Evolutionary conservation across 2,113 vertebrate species (phyloP), one percentile per base, ranked within the genome.

Genomic region (Phyllostomus discolor): DNA sequence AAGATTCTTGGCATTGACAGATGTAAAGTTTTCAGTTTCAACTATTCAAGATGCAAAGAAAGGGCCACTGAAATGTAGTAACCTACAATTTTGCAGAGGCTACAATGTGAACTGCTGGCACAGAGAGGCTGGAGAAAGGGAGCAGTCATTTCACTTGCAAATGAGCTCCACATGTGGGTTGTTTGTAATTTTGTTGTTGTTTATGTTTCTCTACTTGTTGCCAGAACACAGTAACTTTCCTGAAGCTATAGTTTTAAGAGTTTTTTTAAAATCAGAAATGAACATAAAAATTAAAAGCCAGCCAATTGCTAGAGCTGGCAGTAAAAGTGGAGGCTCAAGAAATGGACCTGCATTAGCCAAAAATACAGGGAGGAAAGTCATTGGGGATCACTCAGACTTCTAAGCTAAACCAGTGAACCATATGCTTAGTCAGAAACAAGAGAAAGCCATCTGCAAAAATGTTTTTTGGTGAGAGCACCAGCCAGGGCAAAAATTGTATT

Each of bases 401-500:
- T 2, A 20, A 95, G 78, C 2, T 79, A 64, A 94, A 88, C n/a
- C 70, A 85, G 43, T 67, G 72, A 79, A 50, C 70, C 67, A 83
- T 22, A 91, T 4, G 66, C 50, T 90, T 83, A 90, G 64, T 48
- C 41, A 84, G 78, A 92, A 96, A 88, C 57, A 94, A 93, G 24
- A 88, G 86, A 91, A 80, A 76, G 26, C 12, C 66, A 90, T 69
- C 66, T 54, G 75, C 66, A 95, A 80, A 83, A 84, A 86, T 33
- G 69, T 87, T 94, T 94, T 94, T 41, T 91, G 62, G 46, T 95
- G 35, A 96, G 35, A 66, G 64, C 76, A 86, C 62, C 57, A 96
- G 20, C 52, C 62, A 87, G 35, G 38, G 31, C 64, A 94, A 94
- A 97, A 95, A 82, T 78, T 41, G 7, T 54, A 91, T 79, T 82